A percentile compares a stretch with the other conserved stretches of the same genome.
Evolutionary conservation across 2,888 invertebrate genomes (phyloP).

Genomic region (Metalampra italica): DNA sequence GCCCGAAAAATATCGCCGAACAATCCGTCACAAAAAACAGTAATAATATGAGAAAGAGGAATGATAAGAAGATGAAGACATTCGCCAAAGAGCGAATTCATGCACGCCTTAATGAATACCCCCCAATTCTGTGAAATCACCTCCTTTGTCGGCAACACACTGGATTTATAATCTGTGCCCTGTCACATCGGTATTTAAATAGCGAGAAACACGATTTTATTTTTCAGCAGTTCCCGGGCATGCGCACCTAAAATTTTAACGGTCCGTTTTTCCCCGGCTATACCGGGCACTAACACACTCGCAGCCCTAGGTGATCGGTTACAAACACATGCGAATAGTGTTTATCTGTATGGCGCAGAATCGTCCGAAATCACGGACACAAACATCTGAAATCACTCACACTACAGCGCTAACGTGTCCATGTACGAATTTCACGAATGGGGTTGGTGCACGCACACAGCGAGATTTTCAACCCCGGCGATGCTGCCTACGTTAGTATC

Average conservation of each 20-base stretch:
- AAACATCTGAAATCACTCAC: constrained; percentile 43
- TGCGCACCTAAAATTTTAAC: constrained; percentile 35
- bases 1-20: background rate
- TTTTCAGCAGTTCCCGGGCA: constrained; percentile 45
- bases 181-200: constrained; percentile 48
- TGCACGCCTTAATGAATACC: constrained; percentile 25
- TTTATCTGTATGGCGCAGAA: constrained; percentile 27
- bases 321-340: constrained; percentile 39
- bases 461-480: constrained; percentile 44
- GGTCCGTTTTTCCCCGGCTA: constrained; percentile 40
- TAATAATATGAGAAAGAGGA: constrained; percentile 25
- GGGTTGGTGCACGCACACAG: constrained; percentile 44
- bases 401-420: constrained; percentile 24
- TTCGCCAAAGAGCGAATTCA: constrained; percentile 12
- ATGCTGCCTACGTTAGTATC: constrained; percentile 52
- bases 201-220: constrained; percentile 51
- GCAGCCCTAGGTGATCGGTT: constrained; percentile 44
- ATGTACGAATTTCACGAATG: constrained; percentile 26
- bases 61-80: background rate
- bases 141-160: constrained; percentile 12
- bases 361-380: constrained; percentile 46
- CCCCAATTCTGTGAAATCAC: background rate
- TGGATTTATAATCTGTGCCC: constrained; percentile 39
- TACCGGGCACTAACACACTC: constrained; percentile 41
- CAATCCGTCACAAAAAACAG: constrained; percentile 16